These are phyloP conservation scores for Chelon auratus DNA, from an alignment of 2,797 vertebrate species.

Conservation along the genomic window DNA sequence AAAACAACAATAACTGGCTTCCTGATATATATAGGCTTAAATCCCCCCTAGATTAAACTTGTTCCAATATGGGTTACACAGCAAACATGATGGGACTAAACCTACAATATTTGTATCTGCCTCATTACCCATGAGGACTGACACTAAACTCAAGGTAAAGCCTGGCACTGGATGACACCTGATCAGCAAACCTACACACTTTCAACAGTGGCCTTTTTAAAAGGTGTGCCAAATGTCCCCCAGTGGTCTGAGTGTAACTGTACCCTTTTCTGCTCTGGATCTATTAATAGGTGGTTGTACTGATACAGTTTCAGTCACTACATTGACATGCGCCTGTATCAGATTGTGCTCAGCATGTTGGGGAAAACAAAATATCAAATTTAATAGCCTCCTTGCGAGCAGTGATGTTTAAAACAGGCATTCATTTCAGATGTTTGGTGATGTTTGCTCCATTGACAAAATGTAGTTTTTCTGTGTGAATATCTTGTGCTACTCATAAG, in stretches of 20 bases:
- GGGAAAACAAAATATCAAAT: constrained; percentile 66
- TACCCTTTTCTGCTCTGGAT: constrained; percentile 35
- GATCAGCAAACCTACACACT: constrained; percentile 1
- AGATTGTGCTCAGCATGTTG: constrained; percentile 45
- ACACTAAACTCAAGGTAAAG: background rate
- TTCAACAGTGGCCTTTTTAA: constrained; percentile 7
- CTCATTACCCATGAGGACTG: background rate
- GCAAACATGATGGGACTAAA: constrained; percentile 2
- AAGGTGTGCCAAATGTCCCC: constrained; percentile 1
- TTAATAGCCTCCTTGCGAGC: constrained; percentile 24
- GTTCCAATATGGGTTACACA: constrained; percentile 1
- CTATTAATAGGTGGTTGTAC: constrained; percentile 72
- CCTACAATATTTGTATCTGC: constrained; percentile 3
- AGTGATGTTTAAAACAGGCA: constrained; percentile 8
- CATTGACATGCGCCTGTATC: constrained; percentile 41
- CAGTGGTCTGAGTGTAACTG: constrained; percentile 22
- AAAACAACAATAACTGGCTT: background rate
- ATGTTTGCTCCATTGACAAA: background rate
- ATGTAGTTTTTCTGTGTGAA: background rate
- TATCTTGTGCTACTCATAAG: background rate
- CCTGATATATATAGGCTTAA: background rate
- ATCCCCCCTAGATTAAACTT: background rate
- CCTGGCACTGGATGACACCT: background rate
- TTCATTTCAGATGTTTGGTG: background rate
- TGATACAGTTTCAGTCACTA: constrained; percentile 55